Conservation (phyloP, 2,888 invertebrate genomes). For the Andrena camellia region DNA sequence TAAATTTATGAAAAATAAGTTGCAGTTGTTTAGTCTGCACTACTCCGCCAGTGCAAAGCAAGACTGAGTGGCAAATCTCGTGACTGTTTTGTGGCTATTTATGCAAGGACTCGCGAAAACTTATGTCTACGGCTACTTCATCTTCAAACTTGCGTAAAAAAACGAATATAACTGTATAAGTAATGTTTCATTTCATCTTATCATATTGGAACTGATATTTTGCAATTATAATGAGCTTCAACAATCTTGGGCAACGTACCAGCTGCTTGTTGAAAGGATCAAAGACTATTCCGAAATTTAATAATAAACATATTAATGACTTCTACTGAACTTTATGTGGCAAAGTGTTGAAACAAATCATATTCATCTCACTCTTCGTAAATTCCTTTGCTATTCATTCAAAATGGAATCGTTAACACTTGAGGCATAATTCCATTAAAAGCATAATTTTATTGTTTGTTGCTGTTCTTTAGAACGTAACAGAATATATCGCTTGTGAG, state of each 20-base stretch:
- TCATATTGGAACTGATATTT: neutral
- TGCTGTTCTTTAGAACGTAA: neutral
- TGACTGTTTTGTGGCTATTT: conserved; percentile 16
- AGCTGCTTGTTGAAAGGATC: neutral
- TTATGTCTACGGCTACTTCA: conserved; percentile 15
- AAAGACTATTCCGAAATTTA: neutral
- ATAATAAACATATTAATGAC: neutral
- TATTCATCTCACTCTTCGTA: too few relatives aligned
- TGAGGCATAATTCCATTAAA: conserved; percentile 7
- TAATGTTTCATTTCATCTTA: neutral
- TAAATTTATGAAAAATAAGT: neutral
- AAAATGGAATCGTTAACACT: neutral
- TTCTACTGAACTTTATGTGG: neutral
- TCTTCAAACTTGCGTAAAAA: conserved; percentile 42
- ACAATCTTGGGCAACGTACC: neutral
- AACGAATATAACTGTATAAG: conserved; percentile 6
- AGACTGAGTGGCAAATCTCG: conserved; percentile 5
- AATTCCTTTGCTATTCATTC: conserved; percentile 11
- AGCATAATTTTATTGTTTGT: neutral
- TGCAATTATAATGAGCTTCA: neutral
- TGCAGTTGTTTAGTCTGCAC: neutral
- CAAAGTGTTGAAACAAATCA: neutral
- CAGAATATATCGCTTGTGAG: neutral
- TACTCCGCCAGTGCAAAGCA: neutral
- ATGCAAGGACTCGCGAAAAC: conserved; percentile 12